Percentiles rank a stretch among this genome's conserved stretches.
phyloP scores from a whole-genome alignment of 2,888 invertebrate species.

The Pyrgus malvae region DNA sequence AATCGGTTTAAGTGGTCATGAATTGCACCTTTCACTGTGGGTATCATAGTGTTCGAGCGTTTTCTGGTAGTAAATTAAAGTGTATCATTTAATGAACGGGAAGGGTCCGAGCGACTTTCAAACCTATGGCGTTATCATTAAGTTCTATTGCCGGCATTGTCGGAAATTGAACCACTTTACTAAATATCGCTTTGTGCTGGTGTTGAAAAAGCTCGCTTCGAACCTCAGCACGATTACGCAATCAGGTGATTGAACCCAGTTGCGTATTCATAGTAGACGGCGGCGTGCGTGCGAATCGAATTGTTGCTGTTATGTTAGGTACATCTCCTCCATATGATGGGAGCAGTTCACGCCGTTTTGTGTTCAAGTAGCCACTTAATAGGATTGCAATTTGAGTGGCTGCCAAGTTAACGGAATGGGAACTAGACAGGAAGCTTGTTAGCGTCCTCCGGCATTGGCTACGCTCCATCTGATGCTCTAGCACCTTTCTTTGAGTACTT shows the following conservation, averaged over 20 bases:
- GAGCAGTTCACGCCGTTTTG: constrained; percentile 1
- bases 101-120: neutral
- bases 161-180: neutral
- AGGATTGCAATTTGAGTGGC: constrained; percentile 18
- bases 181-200: constrained; percentile 3
- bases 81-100: neutral
- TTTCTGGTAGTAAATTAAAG: too few relatives aligned
- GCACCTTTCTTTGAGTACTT: constrained; percentile 19
- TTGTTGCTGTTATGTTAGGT: constrained; percentile 39
- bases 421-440: constrained; percentile 25
- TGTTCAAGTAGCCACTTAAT: constrained; percentile 16
- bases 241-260: constrained; percentile 60
- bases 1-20: too few relatives aligned
- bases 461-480: constrained; percentile 21
- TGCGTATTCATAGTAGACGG: constrained; percentile 42
- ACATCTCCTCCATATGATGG: constrained; percentile 21
- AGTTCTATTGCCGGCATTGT: neutral
- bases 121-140: neutral
- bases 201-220: constrained; percentile 44
- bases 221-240: constrained; percentile 50
- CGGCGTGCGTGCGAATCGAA: constrained; percentile 59
- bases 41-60: too few relatives aligned
- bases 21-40: too few relatives aligned
- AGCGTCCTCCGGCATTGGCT: constrained; percentile 20
- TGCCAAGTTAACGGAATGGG: constrained; percentile 23